phyloP scores from a whole-genome alignment of 2,888 invertebrate species.

The Xestoiulus laeticollis region DNA sequence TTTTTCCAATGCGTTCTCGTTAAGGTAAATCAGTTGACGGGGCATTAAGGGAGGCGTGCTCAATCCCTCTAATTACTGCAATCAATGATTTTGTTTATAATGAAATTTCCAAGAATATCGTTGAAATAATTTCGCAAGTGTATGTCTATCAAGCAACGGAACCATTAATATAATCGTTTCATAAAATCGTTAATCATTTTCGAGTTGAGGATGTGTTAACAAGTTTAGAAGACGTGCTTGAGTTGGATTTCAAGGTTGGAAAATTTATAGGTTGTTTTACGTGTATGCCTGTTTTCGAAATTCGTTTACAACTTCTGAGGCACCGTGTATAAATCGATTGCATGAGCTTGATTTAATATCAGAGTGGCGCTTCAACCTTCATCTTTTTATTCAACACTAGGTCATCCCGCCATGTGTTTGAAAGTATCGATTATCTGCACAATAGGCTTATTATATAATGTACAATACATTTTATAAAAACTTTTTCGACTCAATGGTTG shows the following conservation, averaged over 20 bases:
- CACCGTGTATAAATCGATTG: background rate
- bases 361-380: slow-evolving; percentile 3
- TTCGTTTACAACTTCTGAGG: background rate
- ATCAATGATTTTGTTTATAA: background rate
- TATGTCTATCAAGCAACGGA: background rate
- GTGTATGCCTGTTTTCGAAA: background rate
- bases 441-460: background rate
- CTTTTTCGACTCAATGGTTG: background rate
- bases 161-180: background rate
- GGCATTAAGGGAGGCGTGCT: no score
- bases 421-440: background rate
- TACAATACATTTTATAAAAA: background rate
- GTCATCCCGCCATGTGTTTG: background rate
- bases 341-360: background rate
- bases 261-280: background rate
- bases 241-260: background rate
- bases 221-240: background rate
- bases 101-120: background rate
- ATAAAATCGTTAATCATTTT: slow-evolving; percentile 13
- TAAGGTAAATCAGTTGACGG: no score
- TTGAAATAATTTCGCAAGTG: background rate
- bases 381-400: background rate
- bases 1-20: no score
- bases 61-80: background rate
- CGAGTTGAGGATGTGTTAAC: background rate